Base-by-base conservation (phyloP, 2,113 vertebrate genomes). In the Labeo catla region DNA sequence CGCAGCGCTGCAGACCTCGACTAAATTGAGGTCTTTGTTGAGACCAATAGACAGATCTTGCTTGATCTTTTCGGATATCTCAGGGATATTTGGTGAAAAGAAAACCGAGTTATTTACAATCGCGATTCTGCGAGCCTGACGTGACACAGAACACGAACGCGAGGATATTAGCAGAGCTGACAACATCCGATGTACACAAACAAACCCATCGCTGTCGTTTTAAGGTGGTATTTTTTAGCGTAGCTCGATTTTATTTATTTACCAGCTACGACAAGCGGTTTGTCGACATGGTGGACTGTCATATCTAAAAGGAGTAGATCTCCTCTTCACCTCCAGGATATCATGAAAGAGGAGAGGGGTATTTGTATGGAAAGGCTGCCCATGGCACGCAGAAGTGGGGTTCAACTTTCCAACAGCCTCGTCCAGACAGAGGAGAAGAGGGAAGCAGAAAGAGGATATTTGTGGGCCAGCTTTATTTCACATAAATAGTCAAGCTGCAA, bases 301-400 rank as follows among this genome's bases (percentile, higher is more conserved):
- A 34, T 8, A 84, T 72, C 81, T 83, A 85, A 65, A 91, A 88
- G 90, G 90, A 91, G 91, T 63, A 1, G 11, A 76, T 68, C 90
- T 90, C 90, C 90, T 6, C 23, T 68, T 82, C 54, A 12, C 52
- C 3, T 83, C 59, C 73, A 73, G 45, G 87, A 86, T 91, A 93
- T 94, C 94, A 97, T 97, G 97, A 94, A 89, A 92, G 90, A 93
- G 89, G 87, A 92, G 80, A 92, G 88, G 74, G 36, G 87, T 84
- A 88, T 85, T 83, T 91, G 78, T 91, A 90, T 91, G 87, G 92
- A 91, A 91, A 94, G 94, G 92, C 95, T 92, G 94, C 94, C 88
- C 91, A 92, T 95, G 96, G 94, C 93, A 90, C 92, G 92, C 90
- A 93, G 90, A 87, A 87, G 92, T 91, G 83, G 90, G 85, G 92